phyloP scores from a whole-genome alignment of 1,140 invertebrate species.

The Nomia melanderi region DNA sequence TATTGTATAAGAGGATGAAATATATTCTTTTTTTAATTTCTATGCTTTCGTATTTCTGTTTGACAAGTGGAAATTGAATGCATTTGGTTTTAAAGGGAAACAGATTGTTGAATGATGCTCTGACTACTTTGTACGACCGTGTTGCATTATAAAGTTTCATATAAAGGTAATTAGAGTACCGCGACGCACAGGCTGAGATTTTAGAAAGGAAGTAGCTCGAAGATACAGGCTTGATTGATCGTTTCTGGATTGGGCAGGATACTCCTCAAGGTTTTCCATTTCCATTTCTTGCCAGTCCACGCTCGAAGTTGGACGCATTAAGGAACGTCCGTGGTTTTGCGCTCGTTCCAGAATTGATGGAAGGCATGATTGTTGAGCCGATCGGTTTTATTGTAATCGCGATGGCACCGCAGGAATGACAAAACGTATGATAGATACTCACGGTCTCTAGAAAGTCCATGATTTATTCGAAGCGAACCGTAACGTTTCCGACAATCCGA shows the following conservation, averaged over 20 bases:
- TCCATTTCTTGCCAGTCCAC: background rate
- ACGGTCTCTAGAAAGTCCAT: background rate
- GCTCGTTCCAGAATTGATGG: background rate
- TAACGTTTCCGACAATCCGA: background rate
- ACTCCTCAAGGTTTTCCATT: background rate
- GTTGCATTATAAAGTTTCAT: no score
- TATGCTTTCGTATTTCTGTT: no score
- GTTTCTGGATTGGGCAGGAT: background rate
- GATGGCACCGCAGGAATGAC: background rate
- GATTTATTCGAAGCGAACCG: background rate
- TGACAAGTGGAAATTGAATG: no score
- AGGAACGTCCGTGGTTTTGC: background rate
- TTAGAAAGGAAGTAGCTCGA: background rate
- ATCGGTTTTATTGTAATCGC: background rate
- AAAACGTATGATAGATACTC: background rate
- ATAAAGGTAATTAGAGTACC: background rate
- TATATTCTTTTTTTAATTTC: no score
- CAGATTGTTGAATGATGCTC: no score
- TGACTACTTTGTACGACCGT: no score
- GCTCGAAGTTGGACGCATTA: background rate
- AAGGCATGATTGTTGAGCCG: background rate
- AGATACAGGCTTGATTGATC: background rate
- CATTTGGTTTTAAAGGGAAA: no score
- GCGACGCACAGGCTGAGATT: background rate
- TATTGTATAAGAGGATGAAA: no score